Base-by-base conservation (phyloP, 2,888 invertebrate genomes). In the Ichneumoninae sp. region DNA sequence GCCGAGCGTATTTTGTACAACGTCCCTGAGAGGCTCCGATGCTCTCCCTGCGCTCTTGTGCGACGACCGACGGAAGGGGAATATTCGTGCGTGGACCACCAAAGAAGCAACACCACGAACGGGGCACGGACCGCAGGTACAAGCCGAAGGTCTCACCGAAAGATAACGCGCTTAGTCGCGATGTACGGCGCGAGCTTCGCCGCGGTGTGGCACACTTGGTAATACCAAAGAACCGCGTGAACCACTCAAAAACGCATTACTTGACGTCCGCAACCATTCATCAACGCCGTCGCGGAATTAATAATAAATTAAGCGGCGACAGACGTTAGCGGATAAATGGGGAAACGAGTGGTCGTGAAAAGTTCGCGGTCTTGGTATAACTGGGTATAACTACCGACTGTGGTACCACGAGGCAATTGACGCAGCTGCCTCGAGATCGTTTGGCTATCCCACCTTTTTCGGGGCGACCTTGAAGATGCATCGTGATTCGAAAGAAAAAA, bases 81-180 rank as follows among this genome's bases (percentile, higher is more conserved):
- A 85, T 88, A 91, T 91, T 90, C 88, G 87, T 87, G 85, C 83
- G 73, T 77, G 88, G 91, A 92, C 92, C 92, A 92, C 92, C 92
- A 90, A 89, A 89, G 89, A 87, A 77, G 90, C 87, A 79, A 71
- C 63, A 75, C 70, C 81, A 57, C 60, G 19, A n/a, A 30, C 16
- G 33, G 30, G 33, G 68, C 75, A 65, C 79, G 73, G 71, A 76
- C 7, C 65, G 57, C 78, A 47, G 66, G 52, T 54, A 66, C 65
- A 40, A 66, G 47, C 50, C 75, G 36, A 76, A 52, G 22, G 52
- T 66, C 40, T 66, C 52, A 54, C 66, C 44, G 76, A 16, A 77
- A 86, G 85, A 85, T 83, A 83, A 78, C 84, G 71, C 79, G 82
- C 75, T 81, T 80, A 84, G 84, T 78, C 80, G 52, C 57, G 52